Evolutionary conservation across 2,113 vertebrate genomes (phyloP).

Genomic region (Oceanites oceanicus): DNA sequence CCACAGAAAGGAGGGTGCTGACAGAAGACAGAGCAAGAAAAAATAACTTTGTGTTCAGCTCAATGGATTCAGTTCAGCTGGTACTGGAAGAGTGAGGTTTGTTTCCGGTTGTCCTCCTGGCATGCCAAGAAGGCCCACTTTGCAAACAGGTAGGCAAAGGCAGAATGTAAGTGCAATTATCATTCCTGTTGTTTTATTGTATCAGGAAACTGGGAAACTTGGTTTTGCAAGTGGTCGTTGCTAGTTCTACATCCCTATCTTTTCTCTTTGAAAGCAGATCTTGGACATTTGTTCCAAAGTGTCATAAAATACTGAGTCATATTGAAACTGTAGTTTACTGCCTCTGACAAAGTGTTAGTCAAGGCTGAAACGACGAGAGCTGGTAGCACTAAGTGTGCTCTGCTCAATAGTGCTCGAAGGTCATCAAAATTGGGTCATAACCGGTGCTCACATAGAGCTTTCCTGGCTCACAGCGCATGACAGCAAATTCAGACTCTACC

Average conservation of each 20-base stretch:
- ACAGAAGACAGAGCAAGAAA: not conserved
- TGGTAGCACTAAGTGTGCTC: not conserved
- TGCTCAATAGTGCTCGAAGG: not conserved
- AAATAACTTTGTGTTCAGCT: not conserved
- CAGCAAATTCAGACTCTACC: not conserved
- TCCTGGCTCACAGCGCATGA: not conserved
- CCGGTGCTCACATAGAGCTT: not conserved
- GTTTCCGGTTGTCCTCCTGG: not conserved
- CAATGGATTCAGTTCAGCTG: not conserved
- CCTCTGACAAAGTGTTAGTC: conserved; percentile 14
- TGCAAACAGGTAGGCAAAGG: not conserved
- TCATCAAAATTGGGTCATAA: not conserved
- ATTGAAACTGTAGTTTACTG: not conserved
- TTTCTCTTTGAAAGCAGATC: not conserved
- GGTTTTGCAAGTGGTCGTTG: not conserved
- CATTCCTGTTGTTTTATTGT: not conserved
- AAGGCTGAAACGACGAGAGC: not conserved
- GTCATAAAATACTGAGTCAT: not conserved
- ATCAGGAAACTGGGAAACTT: not conserved
- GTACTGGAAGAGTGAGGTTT: not conserved
- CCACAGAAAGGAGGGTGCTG: not conserved
- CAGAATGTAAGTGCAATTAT: not conserved
- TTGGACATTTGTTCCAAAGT: not conserved
- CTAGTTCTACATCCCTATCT: not conserved
- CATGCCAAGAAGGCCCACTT: not conserved